These are phyloP conservation scores for Diadromus collaris DNA, from an alignment of 2,888 invertebrate species.

Conservation along the genomic window DNA sequence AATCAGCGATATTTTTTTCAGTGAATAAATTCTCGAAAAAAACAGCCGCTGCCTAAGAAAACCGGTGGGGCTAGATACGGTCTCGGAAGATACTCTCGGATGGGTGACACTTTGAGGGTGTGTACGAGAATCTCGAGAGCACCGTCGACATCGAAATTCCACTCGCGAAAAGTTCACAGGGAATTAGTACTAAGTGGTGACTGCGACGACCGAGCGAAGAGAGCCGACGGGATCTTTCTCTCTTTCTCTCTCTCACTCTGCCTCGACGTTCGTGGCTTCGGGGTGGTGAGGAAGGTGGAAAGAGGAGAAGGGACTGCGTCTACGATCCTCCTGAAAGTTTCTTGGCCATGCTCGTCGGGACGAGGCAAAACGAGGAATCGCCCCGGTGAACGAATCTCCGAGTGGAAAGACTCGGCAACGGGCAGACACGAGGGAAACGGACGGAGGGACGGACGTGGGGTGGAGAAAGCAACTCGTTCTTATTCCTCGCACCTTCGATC, in stretches of 20 bases:
- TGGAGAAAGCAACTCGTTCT: conserved; percentile 66
- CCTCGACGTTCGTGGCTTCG: too few relatives aligned
- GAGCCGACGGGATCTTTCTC: conserved; percentile 39
- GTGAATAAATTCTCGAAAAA: conserved; percentile 23
- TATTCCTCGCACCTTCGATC: conserved; percentile 74
- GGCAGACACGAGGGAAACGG: conserved; percentile 48
- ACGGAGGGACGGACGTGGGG: conserved; percentile 36
- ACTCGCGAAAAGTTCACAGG: conserved; percentile 59
- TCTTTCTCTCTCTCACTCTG: conserved; percentile 50
- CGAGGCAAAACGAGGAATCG: conserved; percentile 54
- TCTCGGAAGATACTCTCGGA: conserved; percentile 42
- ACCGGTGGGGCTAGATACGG: conserved; percentile 1
- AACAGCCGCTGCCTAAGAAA: neutral
- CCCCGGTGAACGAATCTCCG: conserved; percentile 49
- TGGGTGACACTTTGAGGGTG: conserved; percentile 31
- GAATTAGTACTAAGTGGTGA: conserved; percentile 61
- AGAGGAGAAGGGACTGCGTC: conserved; percentile 40
- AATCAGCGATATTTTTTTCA: conserved; percentile 32
- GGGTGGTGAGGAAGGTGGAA: neutral
- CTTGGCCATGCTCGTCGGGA: conserved; percentile 59
- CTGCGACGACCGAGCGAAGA: conserved; percentile 56
- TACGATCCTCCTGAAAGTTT: conserved; percentile 57
- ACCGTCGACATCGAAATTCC: conserved; percentile 58
- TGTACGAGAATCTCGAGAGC: conserved; percentile 22
- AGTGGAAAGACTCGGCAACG: conserved; percentile 48